These are phyloP conservation scores for Drosophila rubida DNA, from an alignment of 2,888 invertebrate genomes.

Conservation along the genomic window DNA sequence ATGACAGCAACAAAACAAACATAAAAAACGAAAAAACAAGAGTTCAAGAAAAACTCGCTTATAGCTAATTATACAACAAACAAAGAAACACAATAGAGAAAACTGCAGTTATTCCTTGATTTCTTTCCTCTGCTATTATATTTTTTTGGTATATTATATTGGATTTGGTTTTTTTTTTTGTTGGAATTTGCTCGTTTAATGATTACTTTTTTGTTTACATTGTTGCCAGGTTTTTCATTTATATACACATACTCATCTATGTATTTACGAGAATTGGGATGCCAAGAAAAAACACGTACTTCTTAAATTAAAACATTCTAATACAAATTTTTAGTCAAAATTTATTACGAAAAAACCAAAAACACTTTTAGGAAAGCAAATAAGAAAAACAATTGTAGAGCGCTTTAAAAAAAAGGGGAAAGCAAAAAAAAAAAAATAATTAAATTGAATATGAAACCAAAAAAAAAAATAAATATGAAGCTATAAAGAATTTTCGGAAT, in stretches of 20 bases:
- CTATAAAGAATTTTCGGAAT: slow-evolving; percentile 11
- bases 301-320: slow-evolving; percentile 64
- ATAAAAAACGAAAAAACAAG: slow-evolving; percentile 24
- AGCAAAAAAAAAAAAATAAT: not conserved
- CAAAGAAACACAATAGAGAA: slow-evolving; percentile 11
- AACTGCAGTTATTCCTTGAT: slow-evolving; percentile 5
- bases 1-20: slow-evolving; percentile 39
- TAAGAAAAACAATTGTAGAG: slow-evolving; percentile 39
- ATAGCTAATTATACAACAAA: slow-evolving; percentile 71
- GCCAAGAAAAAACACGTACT: slow-evolving; percentile 28
- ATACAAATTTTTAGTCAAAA: slow-evolving; percentile 83
- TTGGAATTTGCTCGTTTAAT: slow-evolving; percentile 43
- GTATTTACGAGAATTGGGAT: slow-evolving; percentile 28
- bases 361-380: slow-evolving; percentile 61
- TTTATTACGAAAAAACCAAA: slow-evolving; percentile 64
- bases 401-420: slow-evolving; percentile 38
- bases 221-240: slow-evolving; percentile 52
- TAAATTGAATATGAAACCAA: too few relatives aligned
- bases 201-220: slow-evolving; percentile 28
- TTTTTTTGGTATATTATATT: too few relatives aligned
- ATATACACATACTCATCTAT: slow-evolving; percentile 12
- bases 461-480: not conserved
- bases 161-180: slow-evolving; percentile 16
- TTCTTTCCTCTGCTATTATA: slow-evolving; percentile 10
- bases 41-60: slow-evolving; percentile 23